These are phyloP conservation scores for Acleris emargana DNA, from an alignment of 2,888 invertebrate species.

Conservation along the genomic window DNA sequence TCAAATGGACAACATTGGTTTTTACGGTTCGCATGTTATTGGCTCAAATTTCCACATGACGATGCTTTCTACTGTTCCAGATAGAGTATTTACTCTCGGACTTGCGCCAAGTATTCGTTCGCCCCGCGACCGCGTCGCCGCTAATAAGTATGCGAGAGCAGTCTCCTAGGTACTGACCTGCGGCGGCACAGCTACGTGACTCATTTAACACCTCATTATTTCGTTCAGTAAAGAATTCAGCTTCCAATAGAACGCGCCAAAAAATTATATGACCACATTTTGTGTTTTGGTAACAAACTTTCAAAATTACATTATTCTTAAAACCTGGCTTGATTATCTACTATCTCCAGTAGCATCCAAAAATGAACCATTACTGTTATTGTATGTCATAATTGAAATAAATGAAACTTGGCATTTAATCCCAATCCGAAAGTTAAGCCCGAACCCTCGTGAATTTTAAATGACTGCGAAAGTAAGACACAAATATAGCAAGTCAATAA, in stretches of 20 bases:
- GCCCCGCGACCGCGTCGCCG: constrained; percentile 14
- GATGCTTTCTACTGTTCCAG: constrained; percentile 63
- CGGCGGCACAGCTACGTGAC: background rate
- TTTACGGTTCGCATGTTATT: constrained; percentile 42
- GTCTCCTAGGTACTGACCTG: constrained; percentile 2
- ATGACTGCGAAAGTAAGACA: constrained; percentile 10
- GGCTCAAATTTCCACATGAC: constrained; percentile 53
- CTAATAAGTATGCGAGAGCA: background rate
- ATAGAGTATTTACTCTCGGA: constrained; percentile 50
- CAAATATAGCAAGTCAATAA: constrained; percentile 42
- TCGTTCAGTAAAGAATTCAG: constrained; percentile 29
- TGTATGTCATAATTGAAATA: background rate
- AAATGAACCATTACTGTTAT: background rate
- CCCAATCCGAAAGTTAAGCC: background rate
- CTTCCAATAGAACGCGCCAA: too few species aligned
- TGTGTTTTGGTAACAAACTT: too few species aligned
- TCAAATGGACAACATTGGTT: constrained; percentile 46
- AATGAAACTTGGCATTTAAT: background rate
- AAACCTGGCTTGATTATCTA: too few species aligned
- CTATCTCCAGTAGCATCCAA: background rate
- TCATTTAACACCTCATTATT: constrained; percentile 56
- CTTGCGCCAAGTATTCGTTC: constrained; percentile 47
- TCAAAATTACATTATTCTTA: too few species aligned
- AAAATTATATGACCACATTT: too few species aligned
- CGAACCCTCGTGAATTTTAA: background rate